These are phyloP conservation scores for Pseudocheirus occidentalis DNA, from an alignment of 2,797 vertebrate species.

Conservation along the genomic window DNA sequence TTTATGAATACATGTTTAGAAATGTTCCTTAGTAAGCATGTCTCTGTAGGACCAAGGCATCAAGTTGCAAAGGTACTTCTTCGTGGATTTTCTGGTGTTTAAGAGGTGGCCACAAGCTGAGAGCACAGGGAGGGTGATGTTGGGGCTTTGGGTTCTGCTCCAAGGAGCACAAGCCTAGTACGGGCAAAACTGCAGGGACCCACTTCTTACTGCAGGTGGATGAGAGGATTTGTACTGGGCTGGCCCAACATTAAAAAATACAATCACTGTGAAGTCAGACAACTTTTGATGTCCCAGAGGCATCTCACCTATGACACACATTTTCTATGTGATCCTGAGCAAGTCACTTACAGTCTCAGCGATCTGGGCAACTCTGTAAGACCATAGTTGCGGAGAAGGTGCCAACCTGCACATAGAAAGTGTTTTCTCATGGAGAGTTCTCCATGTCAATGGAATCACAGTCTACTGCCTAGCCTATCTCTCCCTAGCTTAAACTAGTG, in stretches of 20 bases:
- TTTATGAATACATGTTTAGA: conserved; percentile 34
- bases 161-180: not conserved
- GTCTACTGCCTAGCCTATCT: not conserved
- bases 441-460: not conserved
- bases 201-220: not conserved
- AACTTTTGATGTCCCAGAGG: not conserved
- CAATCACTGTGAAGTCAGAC: not conserved
- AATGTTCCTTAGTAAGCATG: conserved; percentile 32
- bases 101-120: conserved; percentile 30
- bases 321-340: not conserved
- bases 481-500: not conserved
- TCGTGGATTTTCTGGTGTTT: not conserved
- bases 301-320: not conserved
- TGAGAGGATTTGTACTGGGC: not conserved
- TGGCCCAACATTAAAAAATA: not conserved
- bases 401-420: not conserved
- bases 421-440: not conserved
- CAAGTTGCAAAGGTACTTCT: conserved; percentile 26
- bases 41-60: conserved; percentile 58
- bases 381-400: too few relatives aligned
- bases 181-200: not conserved
- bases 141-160: conserved; percentile 9
- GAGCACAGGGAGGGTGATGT: not conserved
- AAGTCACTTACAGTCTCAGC: not conserved
- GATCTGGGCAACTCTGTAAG: not conserved